Evolutionary conservation across 2,888 invertebrate genomes (phyloP).

Genomic region (Microplitis manilae): DNA sequence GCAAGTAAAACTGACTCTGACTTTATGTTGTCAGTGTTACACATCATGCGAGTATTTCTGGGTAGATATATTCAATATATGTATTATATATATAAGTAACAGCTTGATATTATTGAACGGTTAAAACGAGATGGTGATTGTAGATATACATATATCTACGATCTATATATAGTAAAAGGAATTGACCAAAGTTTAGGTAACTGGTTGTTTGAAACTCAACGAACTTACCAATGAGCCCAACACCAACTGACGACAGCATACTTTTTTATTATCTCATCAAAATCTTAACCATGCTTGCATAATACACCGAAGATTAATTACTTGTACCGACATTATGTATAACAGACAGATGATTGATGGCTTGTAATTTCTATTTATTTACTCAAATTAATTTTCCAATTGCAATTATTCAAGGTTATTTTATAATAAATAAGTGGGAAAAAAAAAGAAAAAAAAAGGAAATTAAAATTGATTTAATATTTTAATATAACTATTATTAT

Average conservation of each 20-base stretch:
- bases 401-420: too few relatives aligned
- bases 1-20: neutral
- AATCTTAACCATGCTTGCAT: conserved; percentile 3
- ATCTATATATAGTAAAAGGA: neutral
- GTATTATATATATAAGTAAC: neutral
- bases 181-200: conserved; percentile 29
- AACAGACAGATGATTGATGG: neutral
- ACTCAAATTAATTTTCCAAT: too few relatives aligned
- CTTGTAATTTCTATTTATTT: neutral
- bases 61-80: neutral
- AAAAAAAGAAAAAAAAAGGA: neutral
- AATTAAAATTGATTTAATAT: neutral
- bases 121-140: conserved; percentile 17
- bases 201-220: conserved; percentile 22
- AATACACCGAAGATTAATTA: neutral
- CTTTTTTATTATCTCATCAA: conserved; percentile 10
- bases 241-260: conserved; percentile 17
- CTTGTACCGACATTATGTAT: neutral
- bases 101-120: conserved; percentile 8
- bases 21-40: neutral
- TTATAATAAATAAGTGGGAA: neutral
- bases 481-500: neutral
- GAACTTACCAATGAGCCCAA: conserved; percentile 8
- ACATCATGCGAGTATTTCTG: conserved; percentile 9
- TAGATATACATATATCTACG: neutral